A percentile compares a stretch with the other conserved stretches of the same genome.
Conservation (phyloP, 2,888 invertebrate species). For the Agriopis marginaria region DNA sequence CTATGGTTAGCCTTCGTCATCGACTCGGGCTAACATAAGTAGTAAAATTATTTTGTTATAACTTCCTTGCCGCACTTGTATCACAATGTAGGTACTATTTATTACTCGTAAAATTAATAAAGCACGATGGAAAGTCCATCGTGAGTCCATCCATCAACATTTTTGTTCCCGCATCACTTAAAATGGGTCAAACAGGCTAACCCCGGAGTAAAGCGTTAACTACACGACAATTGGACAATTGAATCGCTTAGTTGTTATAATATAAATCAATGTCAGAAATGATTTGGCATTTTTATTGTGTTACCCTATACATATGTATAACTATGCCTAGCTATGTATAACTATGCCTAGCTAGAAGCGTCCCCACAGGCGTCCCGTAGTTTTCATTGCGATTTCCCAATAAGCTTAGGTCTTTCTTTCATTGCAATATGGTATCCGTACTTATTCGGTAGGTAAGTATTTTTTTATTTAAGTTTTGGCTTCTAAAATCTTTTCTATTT, state of each 20-base stretch:
- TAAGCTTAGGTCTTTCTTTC: not conserved
- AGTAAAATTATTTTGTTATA: no score
- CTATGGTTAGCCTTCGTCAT: no score
- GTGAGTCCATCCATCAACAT: conserved; percentile 30
- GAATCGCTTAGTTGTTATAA: conserved; percentile 54
- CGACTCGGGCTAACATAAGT: no score
- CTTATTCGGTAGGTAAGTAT: not conserved
- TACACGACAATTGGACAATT: conserved; percentile 66
- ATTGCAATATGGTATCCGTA: not conserved
- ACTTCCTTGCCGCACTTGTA: no score
- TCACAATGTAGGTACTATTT: no score
- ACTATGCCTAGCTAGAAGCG: no score
- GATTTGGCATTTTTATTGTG: conserved; percentile 18
- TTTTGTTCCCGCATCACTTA: conserved; percentile 62
- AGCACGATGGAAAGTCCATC: not conserved
- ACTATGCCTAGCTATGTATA: no score
- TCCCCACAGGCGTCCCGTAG: no score
- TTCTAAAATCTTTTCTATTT: no score
- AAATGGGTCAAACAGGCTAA: conserved; percentile 69
- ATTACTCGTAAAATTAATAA: not conserved
- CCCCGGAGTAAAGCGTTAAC: conserved; percentile 63
- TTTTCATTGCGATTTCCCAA: not conserved
- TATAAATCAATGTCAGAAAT: conserved; percentile 27
- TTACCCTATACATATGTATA: no score
- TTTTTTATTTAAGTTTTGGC: no score